Evolutionary conservation across 1,140 invertebrate species (phyloP).

Genomic region (Bicyclus anynana): DNA sequence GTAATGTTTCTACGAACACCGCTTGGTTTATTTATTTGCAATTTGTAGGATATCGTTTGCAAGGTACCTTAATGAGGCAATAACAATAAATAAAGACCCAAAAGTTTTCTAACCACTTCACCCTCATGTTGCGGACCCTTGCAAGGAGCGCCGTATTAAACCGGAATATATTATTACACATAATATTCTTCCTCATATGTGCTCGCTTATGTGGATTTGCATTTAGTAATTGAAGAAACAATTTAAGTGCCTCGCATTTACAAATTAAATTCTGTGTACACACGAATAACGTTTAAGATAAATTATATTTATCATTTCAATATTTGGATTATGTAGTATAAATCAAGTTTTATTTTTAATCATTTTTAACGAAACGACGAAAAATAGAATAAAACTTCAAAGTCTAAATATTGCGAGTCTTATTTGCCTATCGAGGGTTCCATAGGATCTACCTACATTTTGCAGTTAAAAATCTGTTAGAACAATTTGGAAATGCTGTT

Average conservation of each 20-base stretch:
- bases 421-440: too few species aligned
- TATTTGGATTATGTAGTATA: too few species aligned
- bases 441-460: too few species aligned
- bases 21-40: conserved; percentile 72
- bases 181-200: conserved; percentile 25
- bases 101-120: conserved; percentile 71
- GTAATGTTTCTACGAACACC: conserved; percentile 50
- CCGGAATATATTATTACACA: conserved; percentile 55
- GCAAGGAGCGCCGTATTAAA: conserved; percentile 60
- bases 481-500: too few species aligned
- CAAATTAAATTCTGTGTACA: neutral
- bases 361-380: too few species aligned
- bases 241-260: neutral
- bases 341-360: too few species aligned
- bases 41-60: conserved; percentile 73
- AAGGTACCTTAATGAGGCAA: conserved; percentile 74
- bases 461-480: too few species aligned
- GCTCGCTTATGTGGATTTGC: conserved; percentile 22
- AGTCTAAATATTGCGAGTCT: too few species aligned
- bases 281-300: neutral
- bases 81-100: conserved; percentile 77
- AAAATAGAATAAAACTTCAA: too few species aligned
- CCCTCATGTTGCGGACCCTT: conserved; percentile 57
- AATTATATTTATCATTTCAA: too few species aligned
- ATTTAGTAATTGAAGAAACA: conserved; percentile 17